Percentiles rank a stretch among this genome's conserved stretches.
Evolutionary conservation across 2,113 vertebrate species (phyloP).

Genomic region (Vicugna pacos): DNA sequence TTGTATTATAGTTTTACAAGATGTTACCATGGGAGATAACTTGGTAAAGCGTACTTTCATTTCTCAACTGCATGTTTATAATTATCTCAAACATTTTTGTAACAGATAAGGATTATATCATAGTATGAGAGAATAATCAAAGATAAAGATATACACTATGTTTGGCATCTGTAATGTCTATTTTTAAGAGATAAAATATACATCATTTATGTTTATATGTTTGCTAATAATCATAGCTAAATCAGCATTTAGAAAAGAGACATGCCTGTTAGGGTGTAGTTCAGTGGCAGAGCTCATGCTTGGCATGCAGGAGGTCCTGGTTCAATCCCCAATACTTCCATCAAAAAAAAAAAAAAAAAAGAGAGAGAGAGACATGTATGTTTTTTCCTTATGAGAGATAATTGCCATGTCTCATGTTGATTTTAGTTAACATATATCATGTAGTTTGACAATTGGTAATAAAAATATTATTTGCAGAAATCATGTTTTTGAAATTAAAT

Average conservation of each 20-base stretch:
- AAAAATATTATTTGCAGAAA: slow-evolving; percentile 12
- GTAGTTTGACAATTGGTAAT: slow-evolving; percentile 8
- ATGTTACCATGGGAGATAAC: neutral
- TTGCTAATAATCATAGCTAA: slow-evolving; percentile 29
- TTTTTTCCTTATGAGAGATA: neutral
- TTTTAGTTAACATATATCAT: slow-evolving; percentile 25
- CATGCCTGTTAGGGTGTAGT: neutral
- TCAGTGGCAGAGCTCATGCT: too few relatives aligned
- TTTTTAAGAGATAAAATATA: slow-evolving; percentile 21
- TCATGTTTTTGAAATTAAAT: slow-evolving; percentile 31
- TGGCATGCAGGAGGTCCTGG: too few relatives aligned
- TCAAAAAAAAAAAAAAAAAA: too few relatives aligned
- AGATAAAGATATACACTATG: neutral
- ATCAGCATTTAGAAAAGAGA: slow-evolving; percentile 1
- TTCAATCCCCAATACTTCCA: too few relatives aligned
- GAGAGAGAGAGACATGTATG: neutral
- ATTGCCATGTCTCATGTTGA: neutral
- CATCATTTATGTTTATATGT: neutral
- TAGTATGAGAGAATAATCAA: neutral
- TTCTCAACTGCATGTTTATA: neutral
- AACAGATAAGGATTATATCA: neutral
- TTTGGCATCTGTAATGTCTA: neutral
- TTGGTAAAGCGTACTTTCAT: neutral
- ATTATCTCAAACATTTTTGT: slow-evolving; percentile 37
- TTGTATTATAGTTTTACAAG: neutral